These are phyloP conservation scores for Hippocampus comes DNA, from an alignment of 2,113 vertebrate species.

Conservation along the genomic window DNA sequence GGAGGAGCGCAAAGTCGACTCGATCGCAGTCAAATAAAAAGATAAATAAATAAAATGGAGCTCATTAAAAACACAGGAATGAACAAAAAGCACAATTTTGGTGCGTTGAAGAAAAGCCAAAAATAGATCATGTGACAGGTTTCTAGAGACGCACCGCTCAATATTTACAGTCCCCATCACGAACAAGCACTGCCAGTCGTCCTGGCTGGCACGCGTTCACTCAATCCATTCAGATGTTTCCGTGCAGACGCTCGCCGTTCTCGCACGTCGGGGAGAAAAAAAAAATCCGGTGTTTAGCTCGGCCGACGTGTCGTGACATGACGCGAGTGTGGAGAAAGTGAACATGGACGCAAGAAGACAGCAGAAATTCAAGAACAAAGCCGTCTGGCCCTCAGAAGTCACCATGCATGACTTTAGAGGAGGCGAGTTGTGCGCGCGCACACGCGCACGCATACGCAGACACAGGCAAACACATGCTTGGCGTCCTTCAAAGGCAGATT, in stretches of 20 bases:
- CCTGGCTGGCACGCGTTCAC: neutral
- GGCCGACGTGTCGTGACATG: constrained; percentile 40
- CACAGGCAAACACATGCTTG: constrained; percentile 17
- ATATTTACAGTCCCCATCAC: neutral
- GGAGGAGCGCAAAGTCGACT: too few species aligned
- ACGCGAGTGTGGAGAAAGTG: constrained; percentile 20
- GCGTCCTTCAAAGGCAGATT: constrained; percentile 66
- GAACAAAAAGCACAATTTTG: neutral
- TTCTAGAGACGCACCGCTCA: neutral
- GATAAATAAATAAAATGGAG: too few species aligned
- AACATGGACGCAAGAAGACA: neutral
- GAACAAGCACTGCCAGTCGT: neutral
- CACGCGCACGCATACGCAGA: constrained; percentile 8
- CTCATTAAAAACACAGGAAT: neutral
- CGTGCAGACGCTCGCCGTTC: neutral
- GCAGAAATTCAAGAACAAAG: constrained; percentile 51
- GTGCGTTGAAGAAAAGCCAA: neutral
- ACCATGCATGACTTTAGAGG: constrained; percentile 46
- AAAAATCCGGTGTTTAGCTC: constrained; percentile 11
- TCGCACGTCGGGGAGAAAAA: neutral
- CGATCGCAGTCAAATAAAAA: too few species aligned
- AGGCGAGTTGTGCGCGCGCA: constrained; percentile 20
- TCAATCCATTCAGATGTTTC: neutral
- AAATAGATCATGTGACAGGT: neutral
- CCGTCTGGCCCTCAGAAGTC: constrained; percentile 62